Percentiles rank a stretch among this genome's conserved stretches.
Evolutionary conservation across 92 coral and sea anemone genomes (phyloP).

Genomic region (Epizoanthus rinbou): DNA sequence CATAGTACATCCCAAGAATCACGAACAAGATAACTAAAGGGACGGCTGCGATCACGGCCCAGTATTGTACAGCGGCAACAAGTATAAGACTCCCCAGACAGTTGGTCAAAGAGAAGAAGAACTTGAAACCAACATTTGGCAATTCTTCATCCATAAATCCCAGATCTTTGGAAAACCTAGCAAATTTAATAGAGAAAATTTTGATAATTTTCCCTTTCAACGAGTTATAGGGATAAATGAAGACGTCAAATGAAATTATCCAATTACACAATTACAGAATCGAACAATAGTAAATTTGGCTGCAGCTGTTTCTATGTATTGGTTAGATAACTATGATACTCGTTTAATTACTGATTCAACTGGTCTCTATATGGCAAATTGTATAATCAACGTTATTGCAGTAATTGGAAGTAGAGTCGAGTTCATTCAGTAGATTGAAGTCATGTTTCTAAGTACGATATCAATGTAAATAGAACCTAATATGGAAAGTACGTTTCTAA

Average conservation of each 20-base stretch:
- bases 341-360: too few relatives aligned
- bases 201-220: neutral
- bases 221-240: neutral
- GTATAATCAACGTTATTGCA: too few relatives aligned
- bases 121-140: constrained; percentile 34
- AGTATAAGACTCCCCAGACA: constrained; percentile 43
- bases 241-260: neutral
- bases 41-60: constrained; percentile 51
- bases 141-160: constrained; percentile 34
- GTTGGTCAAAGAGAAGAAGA: constrained; percentile 30
- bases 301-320: too few relatives aligned
- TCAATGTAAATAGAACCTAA: too few relatives aligned
- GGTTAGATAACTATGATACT: too few relatives aligned
- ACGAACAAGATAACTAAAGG: constrained; percentile 50
- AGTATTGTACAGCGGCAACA: constrained; percentile 50
- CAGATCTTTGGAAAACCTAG: constrained; percentile 39
- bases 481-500: too few relatives aligned
- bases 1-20: constrained; percentile 48
- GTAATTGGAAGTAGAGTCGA: too few relatives aligned
- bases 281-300: neutral
- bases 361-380: too few relatives aligned
- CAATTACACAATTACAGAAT: neutral
- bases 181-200: neutral
- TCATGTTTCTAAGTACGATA: too few relatives aligned
- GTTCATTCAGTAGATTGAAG: too few relatives aligned